phyloP scores from a whole-genome alignment of 2,797 vertebrate genomes.

The Carcharodon carcharias region DNA sequence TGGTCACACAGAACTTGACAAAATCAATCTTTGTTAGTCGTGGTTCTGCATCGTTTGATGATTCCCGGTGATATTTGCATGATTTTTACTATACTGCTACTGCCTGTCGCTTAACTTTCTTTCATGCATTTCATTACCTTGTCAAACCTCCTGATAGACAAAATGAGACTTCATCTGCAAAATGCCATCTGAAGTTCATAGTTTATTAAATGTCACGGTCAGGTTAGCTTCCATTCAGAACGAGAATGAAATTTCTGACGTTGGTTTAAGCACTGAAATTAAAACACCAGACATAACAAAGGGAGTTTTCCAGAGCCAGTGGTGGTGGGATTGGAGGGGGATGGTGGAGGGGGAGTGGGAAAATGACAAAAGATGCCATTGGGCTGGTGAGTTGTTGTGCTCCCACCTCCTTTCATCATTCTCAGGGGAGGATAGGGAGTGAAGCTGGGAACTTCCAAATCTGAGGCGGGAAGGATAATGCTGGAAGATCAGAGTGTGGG shows the following conservation, averaged over 20 bases:
- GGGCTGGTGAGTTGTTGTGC: no score
- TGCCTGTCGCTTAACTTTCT: constrained; percentile 63
- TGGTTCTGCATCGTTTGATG: constrained; percentile 53
- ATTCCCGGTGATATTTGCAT: constrained; percentile 62
- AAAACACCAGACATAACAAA: not conserved
- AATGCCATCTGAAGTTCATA: constrained; percentile 69
- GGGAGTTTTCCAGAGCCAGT: no score
- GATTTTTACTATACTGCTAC: constrained; percentile 64
- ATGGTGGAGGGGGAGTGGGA: no score
- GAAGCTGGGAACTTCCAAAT: no score
- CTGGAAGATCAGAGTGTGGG: no score
- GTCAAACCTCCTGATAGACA: constrained; percentile 66
- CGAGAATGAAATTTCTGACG: not conserved
- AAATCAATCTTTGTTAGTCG: not conserved
- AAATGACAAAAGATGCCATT: no score
- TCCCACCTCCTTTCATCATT: no score
- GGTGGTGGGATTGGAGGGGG: no score
- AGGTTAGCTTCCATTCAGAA: constrained; percentile 55
- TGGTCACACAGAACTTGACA: not conserved
- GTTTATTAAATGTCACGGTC: constrained; percentile 72
- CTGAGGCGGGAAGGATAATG: no score
- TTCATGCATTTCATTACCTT: constrained; percentile 70
- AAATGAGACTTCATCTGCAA: constrained; percentile 67
- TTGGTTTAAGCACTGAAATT: not conserved
- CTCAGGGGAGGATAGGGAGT: no score